phyloP scores from a whole-genome alignment of 2,113 vertebrate genomes.

The Lagopus muta region DNA sequence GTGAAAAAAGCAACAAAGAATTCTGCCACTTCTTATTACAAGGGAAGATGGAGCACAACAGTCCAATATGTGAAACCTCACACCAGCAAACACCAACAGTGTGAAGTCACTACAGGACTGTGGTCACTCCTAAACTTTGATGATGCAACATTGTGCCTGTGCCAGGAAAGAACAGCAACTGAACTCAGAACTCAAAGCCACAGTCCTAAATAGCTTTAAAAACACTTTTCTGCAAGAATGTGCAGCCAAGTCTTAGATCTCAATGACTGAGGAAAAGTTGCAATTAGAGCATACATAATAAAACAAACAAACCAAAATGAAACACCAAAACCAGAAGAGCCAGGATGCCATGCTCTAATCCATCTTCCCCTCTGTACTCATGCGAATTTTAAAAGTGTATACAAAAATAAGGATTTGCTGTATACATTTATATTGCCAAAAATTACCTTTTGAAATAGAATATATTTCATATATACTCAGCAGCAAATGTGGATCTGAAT shows the following conservation, averaged over 20 bases:
- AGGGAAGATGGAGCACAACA: not conserved
- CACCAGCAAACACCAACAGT: not conserved
- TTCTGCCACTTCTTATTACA: not conserved
- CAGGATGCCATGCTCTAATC: not conserved
- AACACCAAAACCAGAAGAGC: not conserved
- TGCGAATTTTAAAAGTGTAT: slow-evolving; percentile 10
- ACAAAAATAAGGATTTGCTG: not conserved
- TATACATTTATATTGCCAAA: not conserved
- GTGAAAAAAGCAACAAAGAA: not conserved
- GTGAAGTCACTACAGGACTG: not conserved
- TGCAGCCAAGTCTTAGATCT: not conserved
- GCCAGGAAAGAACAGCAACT: not conserved
- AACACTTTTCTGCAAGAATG: not conserved
- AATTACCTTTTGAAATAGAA: slow-evolving; percentile 12
- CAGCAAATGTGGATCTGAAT: not conserved
- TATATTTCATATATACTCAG: not conserved
- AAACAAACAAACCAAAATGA: not conserved
- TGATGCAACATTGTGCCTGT: not conserved
- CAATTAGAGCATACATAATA: not conserved
- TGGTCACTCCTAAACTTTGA: not conserved
- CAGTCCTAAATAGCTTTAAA: not conserved
- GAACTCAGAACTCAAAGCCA: not conserved
- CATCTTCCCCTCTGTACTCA: not conserved
- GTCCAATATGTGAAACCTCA: not conserved
- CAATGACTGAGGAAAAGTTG: not conserved